A percentile compares a stretch with the other conserved stretches of the same genome.
These are phyloP conservation scores for Eciton burchellii DNA, from an alignment of 1,140 invertebrate genomes.

Conservation along the genomic window DNA sequence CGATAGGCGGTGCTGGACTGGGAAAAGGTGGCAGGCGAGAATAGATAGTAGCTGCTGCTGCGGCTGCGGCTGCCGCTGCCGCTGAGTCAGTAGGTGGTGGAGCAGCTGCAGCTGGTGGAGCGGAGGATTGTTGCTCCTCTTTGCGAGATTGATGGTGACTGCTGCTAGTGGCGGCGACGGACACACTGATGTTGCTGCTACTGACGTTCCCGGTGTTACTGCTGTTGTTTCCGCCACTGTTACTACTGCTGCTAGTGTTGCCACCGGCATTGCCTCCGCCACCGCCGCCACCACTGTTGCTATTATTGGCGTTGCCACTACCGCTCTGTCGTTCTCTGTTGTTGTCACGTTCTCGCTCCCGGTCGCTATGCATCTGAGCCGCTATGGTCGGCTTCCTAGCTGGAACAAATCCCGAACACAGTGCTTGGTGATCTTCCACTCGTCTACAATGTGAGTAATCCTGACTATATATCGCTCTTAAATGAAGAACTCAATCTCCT, in stretches of 20 bases:
- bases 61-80: slow-evolving; percentile 25
- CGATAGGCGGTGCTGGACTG: slow-evolving; percentile 70
- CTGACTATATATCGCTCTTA: slow-evolving; percentile 32
- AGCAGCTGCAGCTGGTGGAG: slow-evolving; percentile 23
- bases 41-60: slow-evolving; percentile 68
- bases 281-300: background rate
- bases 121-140: slow-evolving; percentile 71
- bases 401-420: slow-evolving; percentile 85
- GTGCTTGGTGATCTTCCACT: slow-evolving; percentile 83
- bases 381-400: slow-evolving; percentile 86
- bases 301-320: slow-evolving; percentile 65
- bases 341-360: slow-evolving; percentile 82
- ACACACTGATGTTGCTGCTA: slow-evolving; percentile 64
- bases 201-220: slow-evolving; percentile 49
- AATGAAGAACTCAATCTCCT: background rate
- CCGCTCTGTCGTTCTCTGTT: slow-evolving; percentile 80
- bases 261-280: slow-evolving; percentile 72
- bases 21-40: slow-evolving; percentile 76
- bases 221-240: slow-evolving; percentile 2
- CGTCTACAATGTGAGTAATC: slow-evolving; percentile 58
- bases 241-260: slow-evolving; percentile 37
- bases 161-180: slow-evolving; percentile 51
- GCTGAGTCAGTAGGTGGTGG: slow-evolving; percentile 67
- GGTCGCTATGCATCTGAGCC: slow-evolving; percentile 85
- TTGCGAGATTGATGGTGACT: slow-evolving; percentile 76